Conservation (phyloP, 2,888 invertebrate species). For the Oligia latruncula region DNA sequence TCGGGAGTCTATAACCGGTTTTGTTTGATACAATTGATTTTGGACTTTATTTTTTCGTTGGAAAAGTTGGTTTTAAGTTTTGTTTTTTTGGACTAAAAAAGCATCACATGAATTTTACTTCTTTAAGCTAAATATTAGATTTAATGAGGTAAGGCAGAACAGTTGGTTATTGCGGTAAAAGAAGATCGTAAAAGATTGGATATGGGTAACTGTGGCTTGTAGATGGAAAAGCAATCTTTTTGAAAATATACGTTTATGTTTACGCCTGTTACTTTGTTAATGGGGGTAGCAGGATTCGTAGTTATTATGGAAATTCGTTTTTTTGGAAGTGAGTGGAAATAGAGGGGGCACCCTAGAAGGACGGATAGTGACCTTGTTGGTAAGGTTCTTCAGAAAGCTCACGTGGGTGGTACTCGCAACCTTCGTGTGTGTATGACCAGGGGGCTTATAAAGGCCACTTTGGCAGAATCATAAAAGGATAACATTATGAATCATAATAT, state of each 20-base stretch:
- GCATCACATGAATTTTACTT: constrained; percentile 76
- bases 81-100: constrained; percentile 55
- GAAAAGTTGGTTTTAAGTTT: constrained; percentile 42
- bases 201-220: constrained; percentile 40
- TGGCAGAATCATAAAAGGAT: too few relatives aligned
- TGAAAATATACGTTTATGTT: constrained; percentile 5
- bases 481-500: too few relatives aligned
- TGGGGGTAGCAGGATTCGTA: neutral
- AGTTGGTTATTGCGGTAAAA: constrained; percentile 60
- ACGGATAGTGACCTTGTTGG: neutral
- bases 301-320: neutral
- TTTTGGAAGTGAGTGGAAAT: neutral
- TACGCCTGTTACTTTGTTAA: constrained; percentile 10
- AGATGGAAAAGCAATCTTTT: constrained; percentile 18
- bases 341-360: neutral
- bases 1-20: constrained; percentile 65
- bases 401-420: neutral
- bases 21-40: constrained; percentile 48
- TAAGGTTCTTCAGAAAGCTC: neutral
- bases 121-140: constrained; percentile 70
- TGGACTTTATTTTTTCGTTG: constrained; percentile 1
- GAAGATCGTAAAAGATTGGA: constrained; percentile 53
- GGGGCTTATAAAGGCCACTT: too few relatives aligned
- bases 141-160: constrained; percentile 64
- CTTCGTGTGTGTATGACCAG: too few relatives aligned